phyloP scores from a whole-genome alignment of 2,797 vertebrate species.

The Sebastes minor region DNA sequence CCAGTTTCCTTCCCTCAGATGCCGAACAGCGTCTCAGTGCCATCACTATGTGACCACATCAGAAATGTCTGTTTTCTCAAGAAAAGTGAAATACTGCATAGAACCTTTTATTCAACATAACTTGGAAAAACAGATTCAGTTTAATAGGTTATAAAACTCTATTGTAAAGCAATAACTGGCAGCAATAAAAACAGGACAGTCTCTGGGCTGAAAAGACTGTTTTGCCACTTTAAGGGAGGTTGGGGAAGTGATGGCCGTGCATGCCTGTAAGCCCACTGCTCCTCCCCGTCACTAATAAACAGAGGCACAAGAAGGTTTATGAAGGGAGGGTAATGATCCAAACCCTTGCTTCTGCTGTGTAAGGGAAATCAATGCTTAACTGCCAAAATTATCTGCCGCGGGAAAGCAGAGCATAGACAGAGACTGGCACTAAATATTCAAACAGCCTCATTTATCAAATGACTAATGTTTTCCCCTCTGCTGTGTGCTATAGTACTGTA shows the following conservation, averaged over 20 bases:
- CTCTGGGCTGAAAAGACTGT: slow-evolving; percentile 44
- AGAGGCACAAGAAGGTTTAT: slow-evolving; percentile 77
- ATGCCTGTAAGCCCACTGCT: slow-evolving; percentile 54
- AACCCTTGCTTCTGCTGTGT: slow-evolving; percentile 76
- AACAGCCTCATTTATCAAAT: slow-evolving; percentile 77
- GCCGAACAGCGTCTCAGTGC: slow-evolving; percentile 1
- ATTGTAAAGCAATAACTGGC: slow-evolving; percentile 37
- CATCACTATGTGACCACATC: slow-evolving; percentile 5
- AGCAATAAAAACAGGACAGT: slow-evolving; percentile 47
- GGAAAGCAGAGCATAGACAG: slow-evolving; percentile 66
- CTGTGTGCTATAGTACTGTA: slow-evolving; percentile 35
- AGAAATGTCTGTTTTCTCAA: slow-evolving; percentile 3
- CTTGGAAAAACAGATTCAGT: slow-evolving; percentile 51
- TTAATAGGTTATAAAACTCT: slow-evolving; percentile 50
- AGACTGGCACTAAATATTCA: slow-evolving; percentile 76
- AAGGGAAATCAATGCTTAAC: slow-evolving; percentile 80
- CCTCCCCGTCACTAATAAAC: slow-evolving; percentile 77
- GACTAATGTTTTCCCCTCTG: slow-evolving; percentile 65
- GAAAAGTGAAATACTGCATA: not conserved
- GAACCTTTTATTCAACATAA: slow-evolving; percentile 31
- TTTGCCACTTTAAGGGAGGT: slow-evolving; percentile 52
- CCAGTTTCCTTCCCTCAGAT: not conserved
- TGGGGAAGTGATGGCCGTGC: slow-evolving; percentile 40
- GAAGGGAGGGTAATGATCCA: slow-evolving; percentile 80
- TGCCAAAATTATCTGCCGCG: slow-evolving; percentile 79